A percentile compares a stretch with the other conserved stretches of the same genome.
These are phyloP conservation scores for Drosophila planitibia DNA, from an alignment of 2,888 invertebrate species.

Conservation along the genomic window DNA sequence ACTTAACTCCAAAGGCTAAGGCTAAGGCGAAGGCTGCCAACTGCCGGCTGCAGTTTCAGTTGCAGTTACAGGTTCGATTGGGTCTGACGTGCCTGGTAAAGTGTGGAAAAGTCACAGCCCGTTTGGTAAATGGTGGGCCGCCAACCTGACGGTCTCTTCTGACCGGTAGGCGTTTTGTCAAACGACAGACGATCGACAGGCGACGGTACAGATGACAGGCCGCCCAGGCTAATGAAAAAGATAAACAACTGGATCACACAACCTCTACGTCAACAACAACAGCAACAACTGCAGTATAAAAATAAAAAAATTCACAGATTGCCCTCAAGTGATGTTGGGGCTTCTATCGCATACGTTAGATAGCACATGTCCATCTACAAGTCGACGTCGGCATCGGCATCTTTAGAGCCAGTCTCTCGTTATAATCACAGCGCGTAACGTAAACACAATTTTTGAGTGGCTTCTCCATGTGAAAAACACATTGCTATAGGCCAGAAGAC, in stretches of 20 bases:
- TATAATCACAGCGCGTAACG: conserved; percentile 78
- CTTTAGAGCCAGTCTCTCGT: conserved; percentile 60
- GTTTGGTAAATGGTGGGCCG: conserved; percentile 55
- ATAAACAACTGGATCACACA: conserved; percentile 76
- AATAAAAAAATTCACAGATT: conserved; percentile 28
- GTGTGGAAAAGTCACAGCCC: conserved; percentile 73
- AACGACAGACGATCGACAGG: conserved; percentile 70
- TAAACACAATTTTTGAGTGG: conserved; percentile 78
- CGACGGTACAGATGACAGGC: conserved; percentile 77
- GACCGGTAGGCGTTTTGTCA: conserved; percentile 61
- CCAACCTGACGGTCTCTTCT: conserved; percentile 15
- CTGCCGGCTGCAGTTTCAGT: conserved; percentile 5
- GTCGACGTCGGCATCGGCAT: conserved; percentile 45
- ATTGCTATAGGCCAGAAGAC: conserved; percentile 41
- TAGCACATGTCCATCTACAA: conserved; percentile 57
- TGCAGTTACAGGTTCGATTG: conserved; percentile 34
- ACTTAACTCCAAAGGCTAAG: conserved; percentile 52
- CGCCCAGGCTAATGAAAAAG: conserved; percentile 76
- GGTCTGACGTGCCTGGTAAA: conserved; percentile 62
- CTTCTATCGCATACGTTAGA: conserved; percentile 50
- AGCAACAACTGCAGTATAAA: conserved; percentile 3
- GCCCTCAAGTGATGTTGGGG: conserved; percentile 14
- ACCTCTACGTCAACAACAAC: conserved; percentile 31
- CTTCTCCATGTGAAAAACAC: conserved; percentile 67
- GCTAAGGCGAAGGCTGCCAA: conserved; percentile 29